A percentile compares a stretch with the other conserved stretches of the same genome.
Evolutionary conservation across 2,797 vertebrate species (phyloP).

Genomic region (Sebastes matsubarae): DNA sequence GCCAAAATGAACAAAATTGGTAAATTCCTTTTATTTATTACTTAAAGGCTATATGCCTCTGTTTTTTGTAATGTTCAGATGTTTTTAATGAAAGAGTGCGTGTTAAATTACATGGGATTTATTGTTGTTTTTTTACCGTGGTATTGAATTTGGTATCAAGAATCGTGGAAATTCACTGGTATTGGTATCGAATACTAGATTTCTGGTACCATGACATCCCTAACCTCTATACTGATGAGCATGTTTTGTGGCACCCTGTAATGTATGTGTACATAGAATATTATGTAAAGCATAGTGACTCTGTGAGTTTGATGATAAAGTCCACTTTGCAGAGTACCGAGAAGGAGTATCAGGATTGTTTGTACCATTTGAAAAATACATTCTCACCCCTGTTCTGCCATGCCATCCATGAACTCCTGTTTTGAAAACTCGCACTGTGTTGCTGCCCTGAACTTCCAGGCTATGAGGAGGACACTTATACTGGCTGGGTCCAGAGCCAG

Average conservation of each 20-base stretch:
- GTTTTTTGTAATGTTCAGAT: no score
- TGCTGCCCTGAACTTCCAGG: conserved; percentile 97
- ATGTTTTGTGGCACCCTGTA: not conserved
- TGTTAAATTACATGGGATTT: no score
- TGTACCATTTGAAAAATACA: not conserved
- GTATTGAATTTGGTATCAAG: no score
- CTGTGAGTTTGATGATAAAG: not conserved
- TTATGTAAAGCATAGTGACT: not conserved
- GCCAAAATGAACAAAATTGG: no score
- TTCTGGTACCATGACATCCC: no score
- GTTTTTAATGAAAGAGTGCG: no score
- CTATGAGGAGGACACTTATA: conserved; percentile 95
- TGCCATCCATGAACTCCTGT: conserved; percentile 97
- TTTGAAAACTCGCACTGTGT: conserved; percentile 98
- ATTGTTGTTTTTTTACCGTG: no score
- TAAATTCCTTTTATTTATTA: no score
- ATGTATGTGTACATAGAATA: not conserved
- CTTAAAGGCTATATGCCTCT: no score
- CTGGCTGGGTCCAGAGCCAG: conserved; percentile 94
- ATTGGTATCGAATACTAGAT: no score
- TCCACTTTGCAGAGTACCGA: not conserved
- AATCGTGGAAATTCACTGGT: no score
- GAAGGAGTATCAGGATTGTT: not conserved
- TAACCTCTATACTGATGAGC: not conserved
- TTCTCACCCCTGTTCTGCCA: conserved; percentile 94